phyloP scores from a whole-genome alignment of 2,888 invertebrate species.

The Phaedon cochleariae region DNA sequence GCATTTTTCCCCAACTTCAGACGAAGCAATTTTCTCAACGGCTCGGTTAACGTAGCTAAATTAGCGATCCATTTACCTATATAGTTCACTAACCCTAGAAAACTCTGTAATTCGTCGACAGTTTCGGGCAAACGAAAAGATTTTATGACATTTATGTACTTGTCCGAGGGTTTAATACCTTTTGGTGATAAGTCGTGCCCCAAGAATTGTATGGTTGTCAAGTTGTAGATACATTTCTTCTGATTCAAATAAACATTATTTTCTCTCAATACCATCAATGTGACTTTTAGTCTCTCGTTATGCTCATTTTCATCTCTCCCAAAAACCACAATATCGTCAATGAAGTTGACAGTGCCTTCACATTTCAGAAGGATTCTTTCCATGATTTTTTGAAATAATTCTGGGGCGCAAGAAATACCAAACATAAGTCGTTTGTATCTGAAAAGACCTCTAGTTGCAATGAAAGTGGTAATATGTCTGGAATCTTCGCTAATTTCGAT shows the following conservation, averaged over 20 bases:
- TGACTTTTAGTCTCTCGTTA: not conserved
- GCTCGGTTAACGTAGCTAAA: slow-evolving; percentile 37
- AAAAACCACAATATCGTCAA: slow-evolving; percentile 23
- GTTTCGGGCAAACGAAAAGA: slow-evolving; percentile 3
- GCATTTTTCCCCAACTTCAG: slow-evolving; percentile 45
- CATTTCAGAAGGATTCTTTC: not conserved
- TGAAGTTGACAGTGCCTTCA: slow-evolving; percentile 2
- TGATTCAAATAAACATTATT: slow-evolving; percentile 38
- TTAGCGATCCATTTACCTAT: slow-evolving; percentile 42
- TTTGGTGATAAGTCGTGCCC: slow-evolving; percentile 23
- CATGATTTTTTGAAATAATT: slow-evolving; percentile 23
- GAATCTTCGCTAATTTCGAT: slow-evolving; percentile 30
- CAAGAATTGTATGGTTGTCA: slow-evolving; percentile 41
- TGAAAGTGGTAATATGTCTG: slow-evolving; percentile 35
- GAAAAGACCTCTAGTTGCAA: slow-evolving; percentile 25
- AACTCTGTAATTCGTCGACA: slow-evolving; percentile 43
- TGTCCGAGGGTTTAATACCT: slow-evolving; percentile 15
- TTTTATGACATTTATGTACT: not conserved
- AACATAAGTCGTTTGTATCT: slow-evolving; percentile 33
- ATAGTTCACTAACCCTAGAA: slow-evolving; percentile 51
- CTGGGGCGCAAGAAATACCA: slow-evolving; percentile 23
- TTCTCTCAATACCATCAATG: not conserved
- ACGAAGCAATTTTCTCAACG: slow-evolving; percentile 47
- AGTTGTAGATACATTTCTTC: slow-evolving; percentile 31
- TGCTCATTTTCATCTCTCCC: slow-evolving; percentile 10